These are phyloP conservation scores for Nemurella pictetii DNA, from an alignment of 2,888 invertebrate species.

Conservation along the genomic window DNA sequence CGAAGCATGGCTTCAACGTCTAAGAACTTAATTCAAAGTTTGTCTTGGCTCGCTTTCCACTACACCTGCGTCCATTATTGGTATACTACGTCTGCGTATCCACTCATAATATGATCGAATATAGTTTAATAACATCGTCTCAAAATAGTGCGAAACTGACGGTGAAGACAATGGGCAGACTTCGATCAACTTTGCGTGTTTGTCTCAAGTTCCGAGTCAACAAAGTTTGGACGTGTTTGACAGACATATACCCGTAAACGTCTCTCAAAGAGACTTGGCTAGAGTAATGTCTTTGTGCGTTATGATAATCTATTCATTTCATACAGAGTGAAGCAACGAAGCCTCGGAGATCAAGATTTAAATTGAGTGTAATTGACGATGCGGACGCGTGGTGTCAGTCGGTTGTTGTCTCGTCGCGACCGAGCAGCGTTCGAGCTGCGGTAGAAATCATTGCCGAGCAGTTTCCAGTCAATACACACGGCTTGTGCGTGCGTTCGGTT, in stretches of 20 bases:
- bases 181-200: background rate
- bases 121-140: background rate
- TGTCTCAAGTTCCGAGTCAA: background rate
- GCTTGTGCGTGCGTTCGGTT: too few relatives aligned
- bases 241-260: background rate
- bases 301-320: slow-evolving; percentile 30
- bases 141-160: background rate
- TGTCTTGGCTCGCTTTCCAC: slow-evolving; percentile 6
- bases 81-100: background rate
- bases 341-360: slow-evolving; percentile 4
- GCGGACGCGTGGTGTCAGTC: slow-evolving; percentile 2
- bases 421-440: too few relatives aligned
- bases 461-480: too few relatives aligned
- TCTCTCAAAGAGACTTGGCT: background rate
- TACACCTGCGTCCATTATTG: slow-evolving; percentile 4
- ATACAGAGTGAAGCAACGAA: slow-evolving; percentile 18
- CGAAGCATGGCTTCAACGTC: background rate
- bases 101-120: background rate
- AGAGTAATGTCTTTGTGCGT: slow-evolving; percentile 17
- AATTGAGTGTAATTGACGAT: slow-evolving; percentile 16
- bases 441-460: too few relatives aligned
- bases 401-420: background rate
- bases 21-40: slow-evolving; percentile 21
- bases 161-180: slow-evolving; percentile 7
- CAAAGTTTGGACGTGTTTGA: slow-evolving; percentile 19